These are phyloP conservation scores for Phrixothrix hirtus DNA, from an alignment of 2,888 invertebrate genomes.

Conservation along the genomic window DNA sequence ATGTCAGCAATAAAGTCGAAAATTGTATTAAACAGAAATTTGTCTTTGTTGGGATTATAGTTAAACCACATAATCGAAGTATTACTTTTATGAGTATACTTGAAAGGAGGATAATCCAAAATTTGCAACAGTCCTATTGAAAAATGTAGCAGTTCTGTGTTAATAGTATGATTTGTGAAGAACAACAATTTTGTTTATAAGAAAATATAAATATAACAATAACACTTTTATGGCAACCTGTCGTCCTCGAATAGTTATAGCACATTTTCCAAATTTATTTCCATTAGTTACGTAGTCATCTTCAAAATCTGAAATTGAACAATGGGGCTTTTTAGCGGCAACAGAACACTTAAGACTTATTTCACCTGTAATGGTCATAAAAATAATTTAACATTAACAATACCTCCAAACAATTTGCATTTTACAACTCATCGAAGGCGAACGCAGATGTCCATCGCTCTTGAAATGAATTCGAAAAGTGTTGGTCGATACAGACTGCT, in stretches of 20 bases:
- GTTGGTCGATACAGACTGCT: conserved; percentile 38
- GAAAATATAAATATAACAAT: conserved; percentile 35
- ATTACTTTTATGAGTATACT: background rate
- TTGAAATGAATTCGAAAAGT: conserved; percentile 16
- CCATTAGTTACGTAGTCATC: conserved; percentile 18
- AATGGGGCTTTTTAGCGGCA: conserved; percentile 34
- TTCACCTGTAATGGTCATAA: conserved; percentile 43
- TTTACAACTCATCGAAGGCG: conserved; percentile 43
- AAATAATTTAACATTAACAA: conserved; percentile 44
- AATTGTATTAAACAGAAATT: too few relatives aligned
- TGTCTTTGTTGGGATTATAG: conserved; percentile 1
- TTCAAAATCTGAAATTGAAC: conserved; percentile 24
- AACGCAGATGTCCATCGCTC: conserved; percentile 28
- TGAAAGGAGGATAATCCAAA: conserved; percentile 17
- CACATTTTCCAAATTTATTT: conserved; percentile 38
- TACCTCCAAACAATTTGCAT: conserved; percentile 41
- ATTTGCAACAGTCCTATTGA: conserved; percentile 23
- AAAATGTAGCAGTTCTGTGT: conserved; percentile 21
- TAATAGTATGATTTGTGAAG: conserved; percentile 23
- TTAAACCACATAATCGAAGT: background rate
- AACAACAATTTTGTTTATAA: conserved; percentile 26
- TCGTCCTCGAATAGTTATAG: conserved; percentile 33
- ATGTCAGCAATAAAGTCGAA: too few relatives aligned
- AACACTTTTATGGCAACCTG: conserved; percentile 35
- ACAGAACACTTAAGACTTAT: conserved; percentile 35